Percentiles rank a stretch among this genome's conserved stretches.
These are phyloP conservation scores for Oenanthe oenanthe DNA, from an alignment of 2,113 vertebrate genomes.

Conservation along the genomic window DNA sequence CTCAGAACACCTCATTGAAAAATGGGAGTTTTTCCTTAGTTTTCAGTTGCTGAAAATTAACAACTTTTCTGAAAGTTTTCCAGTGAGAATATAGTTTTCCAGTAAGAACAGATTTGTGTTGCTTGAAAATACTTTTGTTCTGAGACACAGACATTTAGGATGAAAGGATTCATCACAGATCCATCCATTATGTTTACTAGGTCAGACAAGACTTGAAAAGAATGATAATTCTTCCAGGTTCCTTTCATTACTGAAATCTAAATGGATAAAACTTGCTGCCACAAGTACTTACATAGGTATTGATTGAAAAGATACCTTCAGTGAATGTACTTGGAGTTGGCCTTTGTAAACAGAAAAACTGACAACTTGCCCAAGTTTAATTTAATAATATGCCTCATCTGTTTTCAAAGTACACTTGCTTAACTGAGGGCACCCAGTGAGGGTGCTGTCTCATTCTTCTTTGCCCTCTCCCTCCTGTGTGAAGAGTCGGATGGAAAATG, in stretches of 20 bases:
- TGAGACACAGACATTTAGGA: neutral
- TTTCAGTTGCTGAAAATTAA: neutral
- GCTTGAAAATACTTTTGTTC: neutral
- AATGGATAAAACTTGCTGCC: neutral
- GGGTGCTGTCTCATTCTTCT: neutral
- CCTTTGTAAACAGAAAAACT: neutral
- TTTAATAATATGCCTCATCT: neutral
- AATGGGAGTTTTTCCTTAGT: neutral
- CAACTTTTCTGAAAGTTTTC: neutral
- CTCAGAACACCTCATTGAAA: neutral
- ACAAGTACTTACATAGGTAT: neutral
- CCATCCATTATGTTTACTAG: neutral
- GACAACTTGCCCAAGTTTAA: neutral
- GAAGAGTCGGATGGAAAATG: neutral
- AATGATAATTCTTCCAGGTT: neutral
- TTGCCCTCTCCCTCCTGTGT: neutral
- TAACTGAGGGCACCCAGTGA: neutral
- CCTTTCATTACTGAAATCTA: neutral
- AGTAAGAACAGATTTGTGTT: neutral
- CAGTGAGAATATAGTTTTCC: neutral
- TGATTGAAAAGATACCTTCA: neutral
- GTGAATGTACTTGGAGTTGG: neutral
- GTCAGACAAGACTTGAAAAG: neutral
- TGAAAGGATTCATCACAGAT: neutral
- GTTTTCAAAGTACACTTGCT: neutral